Evolutionary conservation across 2,797 vertebrate species (phyloP), one percentile per base, ranked within the genome.

Genomic region (Falco biarmicus): DNA sequence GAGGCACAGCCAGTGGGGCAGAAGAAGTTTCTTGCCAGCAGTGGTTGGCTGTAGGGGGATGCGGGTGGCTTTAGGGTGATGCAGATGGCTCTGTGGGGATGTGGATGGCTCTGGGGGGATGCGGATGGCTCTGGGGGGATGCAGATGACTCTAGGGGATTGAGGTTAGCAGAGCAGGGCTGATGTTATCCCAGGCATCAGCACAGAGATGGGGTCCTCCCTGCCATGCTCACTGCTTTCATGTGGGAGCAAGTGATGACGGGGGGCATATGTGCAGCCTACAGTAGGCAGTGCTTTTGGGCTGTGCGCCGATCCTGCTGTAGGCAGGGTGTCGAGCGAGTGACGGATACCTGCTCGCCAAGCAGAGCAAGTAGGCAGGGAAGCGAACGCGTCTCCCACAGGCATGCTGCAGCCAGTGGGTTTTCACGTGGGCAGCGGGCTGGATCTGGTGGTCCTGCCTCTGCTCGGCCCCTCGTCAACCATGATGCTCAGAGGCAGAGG

Each of bases 141-240:
- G 37, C 18, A 4, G 39, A 21, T 64, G 13, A 29, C 13, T 64
- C 6, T 43, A 5, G 13, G 10, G 20, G 57, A 45, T 11, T 74
- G 63, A 22, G 9, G 21, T 59, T 32, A 45, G 41, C 75, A 50
- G 41, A 76, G 85, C 81, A 85, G 76, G 87, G 70, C 57, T 51
- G 78, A 11, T 74, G 31, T 39, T 53, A 19, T 21, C 48, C 32
- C 9, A 4, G 32, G 29, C 16, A 50, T 54, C 39, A 51, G 47
- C 89, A 10, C 7, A 13, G 63, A 64, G 50, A 11, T 34, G 41
- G 32, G 51, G 77, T 53, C 69, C 50, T 76, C 18, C 1, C 12
- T 8, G 17, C 79, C 0, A 0, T n/a, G 47, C 61, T 61, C 0
- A 0, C 66, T 19, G 54, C 63, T 69, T 16, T 57, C 7, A 0